Base-by-base conservation (phyloP, 1,140 invertebrate species). In the Formica exsecta region DNA sequence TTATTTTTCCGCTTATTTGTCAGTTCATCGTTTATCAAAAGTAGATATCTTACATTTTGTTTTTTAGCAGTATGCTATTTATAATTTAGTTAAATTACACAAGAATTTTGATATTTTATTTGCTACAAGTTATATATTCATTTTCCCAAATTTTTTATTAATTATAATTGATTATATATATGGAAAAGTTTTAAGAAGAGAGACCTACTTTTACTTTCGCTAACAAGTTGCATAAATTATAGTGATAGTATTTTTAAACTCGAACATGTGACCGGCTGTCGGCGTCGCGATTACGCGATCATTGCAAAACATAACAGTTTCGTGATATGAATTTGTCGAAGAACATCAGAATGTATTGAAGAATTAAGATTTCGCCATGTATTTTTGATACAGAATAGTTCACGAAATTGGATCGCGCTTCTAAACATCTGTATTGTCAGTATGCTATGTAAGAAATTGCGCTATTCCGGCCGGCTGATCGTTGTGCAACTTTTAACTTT, bases 401-500 rank as follows among this genome's bases (percentile, higher is more conserved):
- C 68, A 61, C 57, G 59, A 89, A 87, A 89, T 65, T 85, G 62
- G 64, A 89, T 70, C 86, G 57, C 66, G 86, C 51, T 64, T 66
- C 74, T 77, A 36, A 54, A 86, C 65, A 22, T 86, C 75, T 62
- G 54, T 80, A 79, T 87, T 84, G 77, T 38, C 66, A n/a, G 64
- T 59, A 57, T 51, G 66, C 76, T 61, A 65, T 88, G 54, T 86
- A 86, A 90, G 86, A 91, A 89, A 88, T 93, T 93, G 92, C 92
- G 88, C 90, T 93, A 92, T 87, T 86, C 88, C 91, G 86, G 90
- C 80, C 87, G 68, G 81, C 68, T 86, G 88, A 89, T 90, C 87
- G 85, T 93, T 93, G 90, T 93, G 92, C 92, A 93, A 93, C 85
- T 61, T 86, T 89, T 77, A 86, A 92, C 92, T 91, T 92, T 93